Conservation (phyloP, 2,113 vertebrate species). For the Cervus canadensis region DNA sequence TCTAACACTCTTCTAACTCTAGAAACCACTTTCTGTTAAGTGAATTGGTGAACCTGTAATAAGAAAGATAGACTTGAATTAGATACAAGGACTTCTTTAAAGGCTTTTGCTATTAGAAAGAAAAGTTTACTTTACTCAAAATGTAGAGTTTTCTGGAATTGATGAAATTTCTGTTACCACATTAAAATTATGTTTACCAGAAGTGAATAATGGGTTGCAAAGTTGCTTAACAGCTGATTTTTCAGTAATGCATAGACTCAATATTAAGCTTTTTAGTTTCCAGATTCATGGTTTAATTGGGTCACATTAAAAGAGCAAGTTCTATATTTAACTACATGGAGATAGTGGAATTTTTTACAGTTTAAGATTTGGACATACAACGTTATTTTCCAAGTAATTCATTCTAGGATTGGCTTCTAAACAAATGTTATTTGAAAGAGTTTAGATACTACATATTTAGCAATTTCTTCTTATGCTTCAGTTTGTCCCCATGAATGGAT, state of each 20-base stretch:
- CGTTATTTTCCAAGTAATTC: neutral
- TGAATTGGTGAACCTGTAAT: conserved; percentile 5
- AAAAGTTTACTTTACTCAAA: conserved; percentile 19
- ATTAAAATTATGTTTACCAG: neutral
- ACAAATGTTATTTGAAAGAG: neutral
- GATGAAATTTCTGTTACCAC: neutral
- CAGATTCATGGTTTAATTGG: neutral
- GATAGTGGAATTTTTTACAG: neutral
- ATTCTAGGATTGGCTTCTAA: neutral
- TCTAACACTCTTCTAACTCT: neutral
- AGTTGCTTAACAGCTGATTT: neutral
- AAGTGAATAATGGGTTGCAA: neutral
- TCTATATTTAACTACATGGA: neutral
- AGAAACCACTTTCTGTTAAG: conserved; percentile 11
- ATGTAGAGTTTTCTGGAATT: neutral
- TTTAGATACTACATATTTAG: neutral
- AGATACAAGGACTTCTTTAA: neutral
- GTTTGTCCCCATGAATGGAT: neutral
- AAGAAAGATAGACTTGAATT: neutral
- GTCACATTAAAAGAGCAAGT: neutral
- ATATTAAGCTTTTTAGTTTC: neutral
- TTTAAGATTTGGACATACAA: neutral
- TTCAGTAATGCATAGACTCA: neutral
- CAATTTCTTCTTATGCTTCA: neutral
- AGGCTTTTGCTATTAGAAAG: neutral